Percentiles rank a stretch among this genome's conserved stretches.
Conservation (phyloP, 2,797 vertebrate genomes). For the Sylvia borin region DNA sequence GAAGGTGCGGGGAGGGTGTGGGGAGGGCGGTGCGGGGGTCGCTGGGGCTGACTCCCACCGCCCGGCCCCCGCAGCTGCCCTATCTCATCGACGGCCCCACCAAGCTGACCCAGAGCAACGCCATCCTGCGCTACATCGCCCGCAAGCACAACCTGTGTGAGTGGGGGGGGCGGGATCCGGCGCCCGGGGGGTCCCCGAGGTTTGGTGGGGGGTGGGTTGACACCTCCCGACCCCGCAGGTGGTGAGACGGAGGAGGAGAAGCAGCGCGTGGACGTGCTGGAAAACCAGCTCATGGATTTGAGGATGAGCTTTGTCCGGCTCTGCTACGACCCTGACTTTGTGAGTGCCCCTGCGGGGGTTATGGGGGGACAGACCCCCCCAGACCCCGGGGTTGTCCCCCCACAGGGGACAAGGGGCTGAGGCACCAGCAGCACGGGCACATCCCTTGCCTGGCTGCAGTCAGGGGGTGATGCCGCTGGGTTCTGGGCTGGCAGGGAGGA, state of each 20-base stretch:
- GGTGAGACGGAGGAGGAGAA: background rate
- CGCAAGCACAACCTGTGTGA: conserved; percentile 82
- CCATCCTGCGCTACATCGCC: conserved; percentile 89
- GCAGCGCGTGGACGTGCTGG: background rate
- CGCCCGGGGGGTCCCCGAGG: too few relatives aligned
- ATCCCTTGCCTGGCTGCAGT: background rate
- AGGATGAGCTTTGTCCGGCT: rapidly evolving
- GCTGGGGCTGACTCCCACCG: background rate
- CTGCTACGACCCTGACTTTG: background rate
- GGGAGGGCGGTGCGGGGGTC: too few relatives aligned
- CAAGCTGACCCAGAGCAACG: conserved; percentile 89
- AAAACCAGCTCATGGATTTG: background rate
- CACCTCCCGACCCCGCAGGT: background rate
- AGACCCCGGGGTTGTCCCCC: background rate
- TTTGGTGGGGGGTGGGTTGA: background rate
- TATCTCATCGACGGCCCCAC: conserved; percentile 82
- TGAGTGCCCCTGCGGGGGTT: background rate
- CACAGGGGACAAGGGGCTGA: rapidly evolving
- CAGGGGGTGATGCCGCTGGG: background rate
- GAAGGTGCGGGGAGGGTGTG: background rate
- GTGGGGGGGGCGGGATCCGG: background rate
- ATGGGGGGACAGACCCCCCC: rapidly evolving
- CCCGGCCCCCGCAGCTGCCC: background rate
- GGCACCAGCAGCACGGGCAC: background rate
- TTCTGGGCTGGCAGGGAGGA: background rate